These are phyloP conservation scores for Pardalotus punctatus DNA, from an alignment of 2,113 vertebrate genomes.

Conservation along the genomic window DNA sequence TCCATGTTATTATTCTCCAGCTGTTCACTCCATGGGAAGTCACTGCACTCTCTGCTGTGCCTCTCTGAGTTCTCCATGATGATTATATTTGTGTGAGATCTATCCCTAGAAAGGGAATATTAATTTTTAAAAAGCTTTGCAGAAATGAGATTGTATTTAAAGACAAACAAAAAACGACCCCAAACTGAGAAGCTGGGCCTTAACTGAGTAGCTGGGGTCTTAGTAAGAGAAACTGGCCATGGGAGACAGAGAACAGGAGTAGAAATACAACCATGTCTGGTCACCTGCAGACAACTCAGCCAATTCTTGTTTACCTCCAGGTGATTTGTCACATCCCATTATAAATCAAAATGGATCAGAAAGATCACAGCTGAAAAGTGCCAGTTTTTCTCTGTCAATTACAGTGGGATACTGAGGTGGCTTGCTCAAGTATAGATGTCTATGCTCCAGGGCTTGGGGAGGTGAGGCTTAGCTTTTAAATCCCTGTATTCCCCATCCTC, in stretches of 20 bases:
- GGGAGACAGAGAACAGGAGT: neutral
- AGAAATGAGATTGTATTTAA: neutral
- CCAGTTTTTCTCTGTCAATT: neutral
- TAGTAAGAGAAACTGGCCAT: neutral
- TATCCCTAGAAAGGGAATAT: neutral
- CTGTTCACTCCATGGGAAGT: neutral
- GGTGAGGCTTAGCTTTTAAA: neutral
- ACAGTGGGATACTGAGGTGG: neutral
- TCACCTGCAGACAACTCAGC: neutral
- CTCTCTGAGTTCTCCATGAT: fast-evolving
- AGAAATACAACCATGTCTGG: neutral
- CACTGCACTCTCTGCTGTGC: neutral
- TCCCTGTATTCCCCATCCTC: neutral
- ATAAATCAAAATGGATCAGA: neutral
- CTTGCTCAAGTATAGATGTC: neutral
- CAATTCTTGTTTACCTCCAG: neutral
- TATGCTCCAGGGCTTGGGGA: neutral
- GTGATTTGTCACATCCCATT: neutral
- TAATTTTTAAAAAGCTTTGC: neutral
- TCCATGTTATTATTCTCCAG: neutral
- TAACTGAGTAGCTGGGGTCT: neutral
- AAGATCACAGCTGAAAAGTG: neutral
- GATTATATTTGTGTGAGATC: neutral
- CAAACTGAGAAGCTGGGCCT: neutral
- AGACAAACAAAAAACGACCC: neutral